Base-by-base conservation (phyloP, 2,113 vertebrate species). In the Ictalurus punctatus region DNA sequence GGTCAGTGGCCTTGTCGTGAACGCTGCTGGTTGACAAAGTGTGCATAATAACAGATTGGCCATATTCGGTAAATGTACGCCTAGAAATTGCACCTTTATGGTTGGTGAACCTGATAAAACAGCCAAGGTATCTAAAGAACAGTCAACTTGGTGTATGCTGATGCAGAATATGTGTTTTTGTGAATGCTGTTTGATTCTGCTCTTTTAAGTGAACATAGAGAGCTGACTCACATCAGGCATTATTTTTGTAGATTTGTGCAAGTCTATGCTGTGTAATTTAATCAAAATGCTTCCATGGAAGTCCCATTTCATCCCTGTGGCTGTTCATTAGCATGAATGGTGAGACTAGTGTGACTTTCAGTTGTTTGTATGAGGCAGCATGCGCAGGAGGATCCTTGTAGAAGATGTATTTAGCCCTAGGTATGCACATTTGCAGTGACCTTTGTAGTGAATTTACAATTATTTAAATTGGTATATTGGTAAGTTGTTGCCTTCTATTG, bases 1-100 rank as follows among this genome's bases (percentile, higher is more conserved):
- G 82, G 59, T n/a, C 59, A 40, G 59, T 37, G 63, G 61, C 61
- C 40, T 84, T 67, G 83, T 67, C 67, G 61, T 63, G 82, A 21
- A 40, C 21, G 5, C 19, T 63, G 82, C 34, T 83, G 82, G 81
- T 58, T 83, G 78, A 81, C 78, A 81, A 56, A 17, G 27, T 23
- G 59, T 84, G 59, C 12, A 48, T 67, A 27, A n/a, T 16, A 65
- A 65, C 37, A 84, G 37, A 84, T 19, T 6, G 14, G 25, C 40
- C 27, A 1, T 16, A n/a, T 6, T 48, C 40, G 16, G 25, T 84
- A 65, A 48, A 7, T 83, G n/a, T 34, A 63, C 56, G 63, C 58
- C 56, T 82, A 34, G 27, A 82, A 82, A 82, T 30, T 82, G 48
- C 10, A 6, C 1, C 4, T 81, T 81, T 56, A 30, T 81, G 52